phyloP scores from a whole-genome alignment of 1,140 invertebrate species.

The Amyelois transitella region DNA sequence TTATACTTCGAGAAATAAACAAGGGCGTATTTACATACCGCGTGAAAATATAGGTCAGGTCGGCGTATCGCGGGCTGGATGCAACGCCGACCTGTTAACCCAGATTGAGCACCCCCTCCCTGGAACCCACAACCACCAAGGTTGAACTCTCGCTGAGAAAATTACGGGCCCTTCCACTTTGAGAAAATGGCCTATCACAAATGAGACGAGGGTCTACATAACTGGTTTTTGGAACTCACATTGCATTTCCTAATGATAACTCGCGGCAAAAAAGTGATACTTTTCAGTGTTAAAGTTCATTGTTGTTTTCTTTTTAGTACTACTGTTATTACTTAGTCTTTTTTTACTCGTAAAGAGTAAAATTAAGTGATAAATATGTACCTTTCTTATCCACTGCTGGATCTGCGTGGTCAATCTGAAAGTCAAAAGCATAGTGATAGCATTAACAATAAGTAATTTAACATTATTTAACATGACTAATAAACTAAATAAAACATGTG shows the following conservation, averaged over 20 bases:
- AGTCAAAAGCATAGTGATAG: too few species aligned
- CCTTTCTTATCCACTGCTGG: too few species aligned
- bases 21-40: constrained; percentile 33
- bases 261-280: constrained; percentile 5
- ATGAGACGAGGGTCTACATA: not conserved
- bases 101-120: constrained; percentile 35
- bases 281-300: not conserved
- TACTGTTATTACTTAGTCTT: not conserved
- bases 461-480: too few species aligned
- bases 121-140: constrained; percentile 10
- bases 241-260: constrained; percentile 17
- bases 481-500: too few species aligned
- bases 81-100: constrained; percentile 48
- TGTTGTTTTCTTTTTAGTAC: not conserved
- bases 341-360: too few species aligned
- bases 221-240: not conserved
- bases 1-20: constrained; percentile 12
- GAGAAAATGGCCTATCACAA: not conserved
- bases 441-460: too few species aligned
- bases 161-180: not conserved
- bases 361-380: too few species aligned
- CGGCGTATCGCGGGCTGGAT: constrained; percentile 38
- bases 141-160: not conserved
- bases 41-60: constrained; percentile 52
- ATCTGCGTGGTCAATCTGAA: too few species aligned